A percentile compares a stretch with the other conserved stretches of the same genome.
These are phyloP conservation scores for Hiodon tergisus DNA, from an alignment of 2,113 vertebrate genomes.

Conservation along the genomic window DNA sequence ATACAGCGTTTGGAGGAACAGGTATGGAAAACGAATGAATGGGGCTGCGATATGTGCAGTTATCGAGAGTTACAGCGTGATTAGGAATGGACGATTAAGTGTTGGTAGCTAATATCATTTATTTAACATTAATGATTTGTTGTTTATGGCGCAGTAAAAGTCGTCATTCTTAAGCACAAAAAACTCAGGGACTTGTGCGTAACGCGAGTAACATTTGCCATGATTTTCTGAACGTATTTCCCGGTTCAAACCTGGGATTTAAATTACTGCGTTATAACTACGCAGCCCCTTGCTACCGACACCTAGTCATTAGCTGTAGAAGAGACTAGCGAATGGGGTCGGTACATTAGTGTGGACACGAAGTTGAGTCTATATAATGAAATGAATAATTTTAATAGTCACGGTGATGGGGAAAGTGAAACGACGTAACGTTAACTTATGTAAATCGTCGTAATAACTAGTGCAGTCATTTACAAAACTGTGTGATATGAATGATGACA, in stretches of 20 bases:
- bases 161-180: no score
- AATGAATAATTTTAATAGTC: background rate
- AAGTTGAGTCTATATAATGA: background rate
- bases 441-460: background rate
- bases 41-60: slow-evolving; percentile 23
- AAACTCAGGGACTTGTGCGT: no score
- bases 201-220: no score
- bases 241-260: slow-evolving; percentile 2
- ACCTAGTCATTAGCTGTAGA: background rate
- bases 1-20: slow-evolving; percentile 92
- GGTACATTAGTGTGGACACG: background rate
- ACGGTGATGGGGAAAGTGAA: no score
- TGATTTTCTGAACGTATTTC: no score
- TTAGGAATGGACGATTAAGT: background rate
- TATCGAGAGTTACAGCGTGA: slow-evolving; percentile 23
- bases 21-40: slow-evolving; percentile 59
- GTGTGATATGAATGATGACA: no score
- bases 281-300: background rate
- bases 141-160: no score
- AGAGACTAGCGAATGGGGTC: background rate
- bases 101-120: no score
- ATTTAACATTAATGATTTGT: no score
- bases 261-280: slow-evolving; percentile 17
- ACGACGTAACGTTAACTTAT: background rate
- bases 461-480: no score